Conservation (phyloP, 2,888 invertebrate genomes). For the Caenorhabditis panamensis region DNA sequence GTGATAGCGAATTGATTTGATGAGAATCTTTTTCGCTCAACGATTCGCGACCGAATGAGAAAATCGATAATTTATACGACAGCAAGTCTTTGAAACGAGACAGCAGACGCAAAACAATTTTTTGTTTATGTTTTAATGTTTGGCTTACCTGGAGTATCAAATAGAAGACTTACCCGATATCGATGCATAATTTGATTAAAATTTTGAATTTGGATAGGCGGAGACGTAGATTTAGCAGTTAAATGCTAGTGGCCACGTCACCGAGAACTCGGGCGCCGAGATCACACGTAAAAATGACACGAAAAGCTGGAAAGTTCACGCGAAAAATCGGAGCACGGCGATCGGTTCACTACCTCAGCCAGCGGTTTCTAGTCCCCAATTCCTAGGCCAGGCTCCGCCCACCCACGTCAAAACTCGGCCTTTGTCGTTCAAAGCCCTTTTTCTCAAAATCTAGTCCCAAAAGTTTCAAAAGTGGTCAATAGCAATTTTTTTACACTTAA, state of each 20-base stretch:
- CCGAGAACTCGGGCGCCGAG: background rate
- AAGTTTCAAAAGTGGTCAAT: too few relatives aligned
- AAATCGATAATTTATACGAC: constrained; percentile 21
- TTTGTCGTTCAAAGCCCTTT: too few relatives aligned
- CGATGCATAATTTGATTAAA: constrained; percentile 23
- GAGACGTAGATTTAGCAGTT: background rate
- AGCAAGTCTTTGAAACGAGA: background rate
- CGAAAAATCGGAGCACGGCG: background rate
- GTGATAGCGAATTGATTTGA: background rate
- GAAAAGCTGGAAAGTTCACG: constrained; percentile 22
- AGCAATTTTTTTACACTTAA: too few relatives aligned
- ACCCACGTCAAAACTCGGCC: too few relatives aligned
- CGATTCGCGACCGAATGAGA: background rate
- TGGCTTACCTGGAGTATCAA: background rate
- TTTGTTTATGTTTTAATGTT: background rate
- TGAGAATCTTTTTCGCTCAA: constrained; percentile 1
- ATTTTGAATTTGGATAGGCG: background rate
- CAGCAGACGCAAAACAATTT: background rate
- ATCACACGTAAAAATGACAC: constrained; percentile 4
- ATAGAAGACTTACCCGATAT: constrained; percentile 25
- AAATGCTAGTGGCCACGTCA: constrained; percentile 22
- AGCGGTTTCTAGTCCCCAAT: too few relatives aligned
- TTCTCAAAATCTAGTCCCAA: too few relatives aligned
- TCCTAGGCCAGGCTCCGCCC: too few relatives aligned
- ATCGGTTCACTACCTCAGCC: too few relatives aligned